Percentiles rank a stretch among this genome's conserved stretches.
Conservation (phyloP, 92 coral and sea anemone genomes). For the Montipora capitata region DNA sequence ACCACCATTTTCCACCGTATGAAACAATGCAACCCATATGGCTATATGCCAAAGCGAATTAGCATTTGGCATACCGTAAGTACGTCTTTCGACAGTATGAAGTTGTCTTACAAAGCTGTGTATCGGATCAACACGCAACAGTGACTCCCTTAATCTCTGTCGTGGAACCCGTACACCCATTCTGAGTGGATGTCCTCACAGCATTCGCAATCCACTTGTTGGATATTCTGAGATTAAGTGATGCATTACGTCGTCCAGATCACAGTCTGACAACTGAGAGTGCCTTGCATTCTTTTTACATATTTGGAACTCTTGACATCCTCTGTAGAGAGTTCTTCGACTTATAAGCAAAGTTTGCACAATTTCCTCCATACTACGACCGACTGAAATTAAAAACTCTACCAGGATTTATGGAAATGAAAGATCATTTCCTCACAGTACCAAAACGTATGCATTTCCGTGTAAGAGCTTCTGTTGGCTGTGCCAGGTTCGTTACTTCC, state of each 20-base stretch:
- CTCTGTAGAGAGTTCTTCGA: no score
- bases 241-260: neutral
- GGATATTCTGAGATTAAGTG: no score
- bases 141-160: conserved; percentile 62
- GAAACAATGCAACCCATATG: no score
- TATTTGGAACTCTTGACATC: no score
- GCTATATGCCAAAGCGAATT: no score
- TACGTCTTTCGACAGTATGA: conserved; percentile 62
- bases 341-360: no score
- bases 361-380: no score
- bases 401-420: neutral
- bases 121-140: neutral
- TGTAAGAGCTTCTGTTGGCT: conserved; percentile 8
- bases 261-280: no score
- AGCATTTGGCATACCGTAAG: conserved; percentile 11
- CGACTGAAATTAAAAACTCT: conserved; percentile 8
- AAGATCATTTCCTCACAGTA: no score
- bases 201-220: neutral
- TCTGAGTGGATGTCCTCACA: conserved; percentile 21
- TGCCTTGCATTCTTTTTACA: no score
- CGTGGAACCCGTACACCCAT: conserved; percentile 16
- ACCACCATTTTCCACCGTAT: neutral
- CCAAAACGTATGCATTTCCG: no score
- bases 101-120: conserved; percentile 4
- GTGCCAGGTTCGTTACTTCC: conserved; percentile 48